phyloP scores from a whole-genome alignment of 1,140 invertebrate genomes.

The Mylabris phalerata region DNA sequence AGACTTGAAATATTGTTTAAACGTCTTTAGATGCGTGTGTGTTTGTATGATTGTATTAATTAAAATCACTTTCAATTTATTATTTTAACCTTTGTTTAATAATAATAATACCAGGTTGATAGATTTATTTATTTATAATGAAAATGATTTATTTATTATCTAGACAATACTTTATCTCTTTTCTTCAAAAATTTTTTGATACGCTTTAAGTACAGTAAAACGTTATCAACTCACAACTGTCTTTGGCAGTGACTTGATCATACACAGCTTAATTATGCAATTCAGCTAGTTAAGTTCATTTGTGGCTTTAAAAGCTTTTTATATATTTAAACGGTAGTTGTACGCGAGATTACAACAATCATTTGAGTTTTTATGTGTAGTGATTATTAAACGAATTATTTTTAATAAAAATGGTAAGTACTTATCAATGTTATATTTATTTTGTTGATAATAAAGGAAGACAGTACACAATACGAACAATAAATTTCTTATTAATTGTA shows the following conservation, averaged over 20 bases:
- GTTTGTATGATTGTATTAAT: too few relatives aligned
- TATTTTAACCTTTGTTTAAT: too few relatives aligned
- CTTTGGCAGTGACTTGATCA: slow-evolving; percentile 14
- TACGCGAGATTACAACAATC: neutral
- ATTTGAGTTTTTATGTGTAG: neutral
- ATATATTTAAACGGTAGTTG: slow-evolving; percentile 2
- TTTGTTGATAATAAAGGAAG: neutral
- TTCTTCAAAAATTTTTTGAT: too few relatives aligned
- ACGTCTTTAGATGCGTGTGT: too few relatives aligned
- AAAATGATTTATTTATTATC: too few relatives aligned
- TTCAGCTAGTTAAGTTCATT: slow-evolving; percentile 33
- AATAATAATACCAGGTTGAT: too few relatives aligned
- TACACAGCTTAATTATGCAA: slow-evolving; percentile 23
- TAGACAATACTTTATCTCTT: too few relatives aligned
- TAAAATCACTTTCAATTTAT: too few relatives aligned
- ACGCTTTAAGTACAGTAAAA: too few relatives aligned
- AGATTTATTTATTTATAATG: too few relatives aligned
- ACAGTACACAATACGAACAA: neutral
- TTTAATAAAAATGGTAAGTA: slow-evolving; percentile 14
- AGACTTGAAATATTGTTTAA: too few relatives aligned
- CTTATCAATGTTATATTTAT: slow-evolving; percentile 10
- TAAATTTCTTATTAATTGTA: too few relatives aligned
- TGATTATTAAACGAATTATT: neutral
- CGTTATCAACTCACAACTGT: neutral
- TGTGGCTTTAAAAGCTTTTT: slow-evolving; percentile 8